Percentiles rank a stretch among this genome's conserved stretches.
phyloP scores from a whole-genome alignment of 1,140 invertebrate genomes.

The Hydropsyche tenuis region DNA sequence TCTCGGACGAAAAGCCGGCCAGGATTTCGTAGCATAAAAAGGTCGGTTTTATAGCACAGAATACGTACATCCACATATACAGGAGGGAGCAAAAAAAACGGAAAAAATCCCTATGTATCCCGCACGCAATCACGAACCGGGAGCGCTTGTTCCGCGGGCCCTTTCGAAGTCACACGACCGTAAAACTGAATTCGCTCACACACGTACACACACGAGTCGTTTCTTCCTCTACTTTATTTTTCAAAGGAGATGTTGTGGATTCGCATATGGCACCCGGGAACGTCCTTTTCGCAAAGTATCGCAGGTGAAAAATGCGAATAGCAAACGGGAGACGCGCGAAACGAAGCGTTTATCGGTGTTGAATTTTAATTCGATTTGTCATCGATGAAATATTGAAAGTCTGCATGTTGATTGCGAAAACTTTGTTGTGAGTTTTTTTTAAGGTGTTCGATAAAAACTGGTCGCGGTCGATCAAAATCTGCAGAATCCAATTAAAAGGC shows the following conservation, averaged over 20 bases:
- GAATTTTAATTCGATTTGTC: too few relatives aligned
- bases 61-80: not conserved
- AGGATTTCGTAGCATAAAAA: constrained; percentile 27
- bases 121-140: constrained; percentile 32
- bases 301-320: too few relatives aligned
- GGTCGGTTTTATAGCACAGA: constrained; percentile 25
- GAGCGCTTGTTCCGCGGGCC: constrained; percentile 27
- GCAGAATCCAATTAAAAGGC: constrained; percentile 1
- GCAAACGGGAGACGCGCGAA: too few relatives aligned
- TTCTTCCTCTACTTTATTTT: not conserved
- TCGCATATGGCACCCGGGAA: too few relatives aligned
- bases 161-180: constrained; percentile 32
- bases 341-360: too few relatives aligned
- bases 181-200: constrained; percentile 42
- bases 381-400: too few relatives aligned
- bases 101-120: not conserved
- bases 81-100: constrained; percentile 3
- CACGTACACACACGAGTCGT: not conserved
- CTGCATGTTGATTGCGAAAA: too few relatives aligned
- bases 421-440: not conserved
- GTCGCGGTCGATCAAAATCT: constrained; percentile 18
- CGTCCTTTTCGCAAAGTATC: too few relatives aligned
- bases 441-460: constrained; percentile 1
- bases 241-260: not conserved
- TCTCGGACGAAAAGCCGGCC: not conserved